Base-by-base conservation (phyloP, 2,888 invertebrate genomes). In the Xanthorhoe spadicearia region DNA sequence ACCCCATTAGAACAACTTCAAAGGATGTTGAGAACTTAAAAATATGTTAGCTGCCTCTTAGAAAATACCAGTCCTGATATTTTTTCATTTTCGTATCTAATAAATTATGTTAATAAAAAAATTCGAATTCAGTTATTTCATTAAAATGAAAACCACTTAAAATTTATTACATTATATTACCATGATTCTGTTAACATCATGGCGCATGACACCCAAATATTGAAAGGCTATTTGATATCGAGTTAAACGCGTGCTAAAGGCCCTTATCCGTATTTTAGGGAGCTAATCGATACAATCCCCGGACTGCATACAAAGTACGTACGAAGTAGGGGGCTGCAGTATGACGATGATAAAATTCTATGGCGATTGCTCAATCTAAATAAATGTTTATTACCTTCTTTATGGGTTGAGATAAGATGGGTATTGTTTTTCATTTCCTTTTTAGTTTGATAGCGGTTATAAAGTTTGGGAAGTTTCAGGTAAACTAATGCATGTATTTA, bases 231-330 rank as follows among this genome's bases (percentile, higher is more conserved):
- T 49, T 50, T 18, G 35, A 57, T 57, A 57, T 8, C 28, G 10
- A n/a, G 1, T 4, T 50, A 50, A 32, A 51, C 38, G n/a, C 19
- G 18, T 59, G 38, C 60, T 53, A 17, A 51, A 17, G 83, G 82
- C 80, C 83, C 83, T 80, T 60, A 35, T 49, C 80, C 85, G 83
- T 84, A 83, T 84, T 86, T 83, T 81, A 82, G 85, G 84, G 83
- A 79, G 83, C 85, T 86, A 86, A 87, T 87, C 88, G 85, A 64
- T 50, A 58, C 43, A 46, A 61, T 53, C n/a, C n/a, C 53, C 13
- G 57, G 43, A 46, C 64, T 64, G 68, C 68, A 68, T 68, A 68
- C 64, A 68, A 68, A 68, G 52, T 19, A 61, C 64, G 53, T 1
- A 48, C 2, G 38, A 58, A 64, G 57, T 50, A 61, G 46, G 57